phyloP scores from a whole-genome alignment of 2,888 invertebrate species.

The Amphipyra berbera region DNA sequence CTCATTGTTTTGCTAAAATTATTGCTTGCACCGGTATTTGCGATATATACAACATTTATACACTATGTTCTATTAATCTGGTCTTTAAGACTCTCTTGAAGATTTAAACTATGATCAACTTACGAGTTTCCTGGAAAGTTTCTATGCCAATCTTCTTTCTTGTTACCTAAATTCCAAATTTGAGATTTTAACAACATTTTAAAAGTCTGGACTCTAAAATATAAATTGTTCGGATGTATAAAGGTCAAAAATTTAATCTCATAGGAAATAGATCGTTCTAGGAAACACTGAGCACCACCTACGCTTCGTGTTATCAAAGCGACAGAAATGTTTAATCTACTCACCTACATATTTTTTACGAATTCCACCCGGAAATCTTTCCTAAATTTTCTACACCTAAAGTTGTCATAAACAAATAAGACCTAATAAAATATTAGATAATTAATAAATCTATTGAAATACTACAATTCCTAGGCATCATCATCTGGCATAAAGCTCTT shows the following conservation, averaged over 20 bases:
- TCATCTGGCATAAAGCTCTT: background rate
- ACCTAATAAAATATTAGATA: too few relatives aligned
- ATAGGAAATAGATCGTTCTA: background rate
- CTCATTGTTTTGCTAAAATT: conserved; percentile 67
- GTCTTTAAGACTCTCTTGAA: background rate
- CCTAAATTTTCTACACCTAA: too few relatives aligned
- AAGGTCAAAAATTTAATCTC: background rate
- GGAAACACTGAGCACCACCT: background rate
- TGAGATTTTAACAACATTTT: too few relatives aligned
- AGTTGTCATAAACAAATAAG: too few relatives aligned
- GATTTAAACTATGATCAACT: background rate
- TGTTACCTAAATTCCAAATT: too few relatives aligned
- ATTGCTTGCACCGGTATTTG: conserved; percentile 55
- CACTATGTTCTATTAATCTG: background rate
- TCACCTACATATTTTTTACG: too few relatives aligned
- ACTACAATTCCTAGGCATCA: background rate
- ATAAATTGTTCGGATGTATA: background rate
- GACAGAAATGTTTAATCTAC: background rate
- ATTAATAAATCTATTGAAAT: too few relatives aligned
- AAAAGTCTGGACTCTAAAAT: background rate
- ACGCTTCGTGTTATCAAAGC: background rate
- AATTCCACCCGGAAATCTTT: too few relatives aligned
- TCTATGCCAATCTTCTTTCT: too few relatives aligned
- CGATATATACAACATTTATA: conserved; percentile 5
- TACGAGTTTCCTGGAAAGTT: too few relatives aligned